Base-by-base conservation (phyloP, 2,113 vertebrate species). In the Montifringilla adamsi region DNA sequence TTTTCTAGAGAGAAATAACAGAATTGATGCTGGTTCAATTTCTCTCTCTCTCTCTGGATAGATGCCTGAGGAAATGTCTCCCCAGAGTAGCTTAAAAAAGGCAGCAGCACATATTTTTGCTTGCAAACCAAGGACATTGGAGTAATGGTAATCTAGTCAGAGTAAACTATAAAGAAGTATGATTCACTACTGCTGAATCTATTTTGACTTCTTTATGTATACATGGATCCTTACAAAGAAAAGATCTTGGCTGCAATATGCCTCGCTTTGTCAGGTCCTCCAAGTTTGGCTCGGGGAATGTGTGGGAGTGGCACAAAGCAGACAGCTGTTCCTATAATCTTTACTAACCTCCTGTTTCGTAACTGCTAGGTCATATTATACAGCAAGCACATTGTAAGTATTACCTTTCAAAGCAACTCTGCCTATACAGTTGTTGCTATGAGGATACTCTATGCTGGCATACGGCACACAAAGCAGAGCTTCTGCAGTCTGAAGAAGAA, bases 251-350 rank as follows among this genome's bases (percentile, higher is more conserved):
- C 83, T 74, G 27, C 31, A 74, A 68, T 28, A 10, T 8, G 39
- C 47, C 20, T 81, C 3, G 7, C 50, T 92, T 67, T 94, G 69
- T 92, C 84, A 84, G 73, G 73, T 84, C 79, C 63, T 90, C 56
- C 59, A 58, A 91, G 70, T 52, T 37, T 80, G 84, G 78, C 88
- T 67, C 10, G 1, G 69, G 44, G 93, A 95, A 81, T 10, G 60
- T 0, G 2, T 81, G 76, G 78, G 88, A 96, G 93, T 49, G 52
- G 85, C 82, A 59, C 30, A 75, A 87, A 84, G 80, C 68, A 92
- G 72, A 88, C 93, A 97, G 90, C 95, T 96, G 93, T 26, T 92
- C 74, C 87, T 91, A 16, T 86, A 88, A 86, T 94, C 85, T 93
- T 68, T 56, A 6, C 59, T 75, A 90, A 60, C 94, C 85, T 88